Base-by-base conservation (phyloP, 2,113 vertebrate genomes). In the Urocolius indicus region DNA sequence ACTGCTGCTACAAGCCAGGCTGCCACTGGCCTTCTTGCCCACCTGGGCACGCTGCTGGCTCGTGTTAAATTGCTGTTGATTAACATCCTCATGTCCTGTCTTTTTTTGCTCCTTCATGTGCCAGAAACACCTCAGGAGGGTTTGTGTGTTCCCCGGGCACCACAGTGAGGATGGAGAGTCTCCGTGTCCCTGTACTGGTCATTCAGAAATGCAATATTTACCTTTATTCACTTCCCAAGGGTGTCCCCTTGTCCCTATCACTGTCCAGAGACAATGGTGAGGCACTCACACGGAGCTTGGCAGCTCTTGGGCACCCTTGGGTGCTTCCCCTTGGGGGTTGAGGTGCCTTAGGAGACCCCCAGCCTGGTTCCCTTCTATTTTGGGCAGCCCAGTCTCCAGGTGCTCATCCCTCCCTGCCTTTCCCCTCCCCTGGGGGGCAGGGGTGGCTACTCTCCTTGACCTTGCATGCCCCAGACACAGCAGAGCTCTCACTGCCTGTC, bases 321-420 rank as follows among this genome's bases (percentile, higher is more conserved):
- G 29, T 69, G 55, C 49, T 15, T 6, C 14, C 4, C 8, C 16
- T 17, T 16, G 10, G 1, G 20, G 10, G 2, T 2, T n/a, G 27
- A 7, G 38, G 8, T 11, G 11, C 12, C 36, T 58, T 45, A 46
- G 52, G 30, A 36, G n/a, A 62, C 10, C 15, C 16, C 10, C 48
- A 30, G 2, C 18, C n/a, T 3, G 0, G 7, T 9, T 78, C 8
- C 30, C 4, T 4, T 79, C n/a, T 58, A 5, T 19, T 52, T 7
- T 0, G 3, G 32, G 71, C 11, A 9, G 29, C 15, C n/a, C 6
- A 3, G 8, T 62, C 55, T 38, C 36, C 48, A 14, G 71, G 1
- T 15, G 9, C 11, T 34, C 10, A 3, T 46, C 13, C 11, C 6
- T 5, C 32, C 1, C 36, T 45, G n/a, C 65, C 19, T 13, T 55